Percentiles rank a stretch among this genome's conserved stretches.
Conservation (phyloP, 2,797 vertebrate species). For the Cirrhinus molitorella region DNA sequence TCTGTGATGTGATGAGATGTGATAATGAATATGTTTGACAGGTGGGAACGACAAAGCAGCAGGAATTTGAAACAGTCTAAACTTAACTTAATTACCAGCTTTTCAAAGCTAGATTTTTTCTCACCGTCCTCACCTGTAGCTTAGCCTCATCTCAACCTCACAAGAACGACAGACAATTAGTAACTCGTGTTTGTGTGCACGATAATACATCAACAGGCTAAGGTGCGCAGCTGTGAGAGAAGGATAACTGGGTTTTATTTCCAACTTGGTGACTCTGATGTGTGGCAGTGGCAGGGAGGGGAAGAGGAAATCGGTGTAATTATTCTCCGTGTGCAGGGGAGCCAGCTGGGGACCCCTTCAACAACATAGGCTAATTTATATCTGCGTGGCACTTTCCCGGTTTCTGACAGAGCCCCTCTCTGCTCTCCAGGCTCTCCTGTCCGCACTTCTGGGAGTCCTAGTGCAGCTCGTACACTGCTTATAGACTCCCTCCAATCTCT, state of each 20-base stretch:
- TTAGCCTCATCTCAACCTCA: conserved; percentile 19
- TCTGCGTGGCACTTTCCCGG: conserved; percentile 61
- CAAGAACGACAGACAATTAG: conserved; percentile 46
- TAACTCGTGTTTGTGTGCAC: conserved; percentile 18
- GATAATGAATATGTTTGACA: conserved; percentile 57
- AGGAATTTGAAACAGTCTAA: conserved; percentile 46
- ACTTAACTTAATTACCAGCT: conserved; percentile 43
- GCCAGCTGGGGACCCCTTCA: conserved; percentile 65
- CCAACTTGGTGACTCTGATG: conserved; percentile 53
- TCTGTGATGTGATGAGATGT: conserved; percentile 45
- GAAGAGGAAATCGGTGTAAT: conserved; percentile 60
- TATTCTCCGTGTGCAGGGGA: conserved; percentile 60
- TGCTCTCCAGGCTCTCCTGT: conserved; percentile 50
- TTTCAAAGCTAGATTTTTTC: conserved; percentile 39
- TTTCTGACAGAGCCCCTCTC: conserved; percentile 50
- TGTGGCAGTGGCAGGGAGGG: conserved; percentile 49
- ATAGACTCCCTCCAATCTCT: conserved; percentile 23
- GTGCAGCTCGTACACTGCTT: conserved; percentile 18
- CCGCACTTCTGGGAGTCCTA: conserved; percentile 39
- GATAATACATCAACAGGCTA: conserved; percentile 33
- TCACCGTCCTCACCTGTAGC: conserved; percentile 11
- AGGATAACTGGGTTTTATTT: conserved; percentile 56
- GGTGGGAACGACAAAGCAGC: conserved; percentile 47
- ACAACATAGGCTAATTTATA: conserved; percentile 64
- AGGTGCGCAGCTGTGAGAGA: conserved; percentile 38